Percentiles rank a stretch among this genome's conserved stretches.
These are phyloP conservation scores for Tiaroga cobitis DNA, from an alignment of 2,797 vertebrate species.

Conservation along the genomic window DNA sequence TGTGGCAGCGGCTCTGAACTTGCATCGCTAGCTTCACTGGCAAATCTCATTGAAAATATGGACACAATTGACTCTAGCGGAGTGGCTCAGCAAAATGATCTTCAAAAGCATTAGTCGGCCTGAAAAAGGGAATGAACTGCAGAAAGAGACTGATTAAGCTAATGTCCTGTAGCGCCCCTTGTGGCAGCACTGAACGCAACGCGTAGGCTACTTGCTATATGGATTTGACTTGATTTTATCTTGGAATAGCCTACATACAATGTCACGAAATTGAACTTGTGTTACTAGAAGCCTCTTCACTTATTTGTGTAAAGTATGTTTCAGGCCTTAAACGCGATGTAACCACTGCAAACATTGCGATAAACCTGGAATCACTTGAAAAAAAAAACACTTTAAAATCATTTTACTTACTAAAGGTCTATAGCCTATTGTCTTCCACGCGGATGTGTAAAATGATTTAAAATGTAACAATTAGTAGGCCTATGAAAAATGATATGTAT, in stretches of 20 bases:
- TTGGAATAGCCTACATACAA: neutral
- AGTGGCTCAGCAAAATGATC: neutral
- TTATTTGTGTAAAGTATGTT: constrained; percentile 12
- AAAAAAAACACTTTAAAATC: neutral
- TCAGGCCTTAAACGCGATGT: constrained; percentile 22
- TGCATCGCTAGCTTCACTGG: neutral
- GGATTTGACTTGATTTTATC: neutral
- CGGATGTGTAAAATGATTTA: constrained; percentile 61
- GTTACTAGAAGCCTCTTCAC: neutral
- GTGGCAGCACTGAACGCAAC: neutral
- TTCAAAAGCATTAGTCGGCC: neutral
- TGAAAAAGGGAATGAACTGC: neutral
- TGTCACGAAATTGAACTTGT: neutral
- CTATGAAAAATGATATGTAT: constrained; percentile 61
- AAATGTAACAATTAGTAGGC: constrained; percentile 7
- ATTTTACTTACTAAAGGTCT: constrained; percentile 6
- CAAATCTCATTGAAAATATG: neutral
- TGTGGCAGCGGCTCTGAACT: neutral
- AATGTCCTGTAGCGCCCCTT: neutral
- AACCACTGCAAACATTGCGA: constrained; percentile 42
- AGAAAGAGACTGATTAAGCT: neutral
- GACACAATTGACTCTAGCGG: neutral
- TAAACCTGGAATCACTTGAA: constrained; percentile 81
- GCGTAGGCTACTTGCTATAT: neutral
- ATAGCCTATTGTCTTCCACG: neutral